Conservation (phyloP, 2,113 vertebrate genomes). For the Mirounga angustirostris region DNA sequence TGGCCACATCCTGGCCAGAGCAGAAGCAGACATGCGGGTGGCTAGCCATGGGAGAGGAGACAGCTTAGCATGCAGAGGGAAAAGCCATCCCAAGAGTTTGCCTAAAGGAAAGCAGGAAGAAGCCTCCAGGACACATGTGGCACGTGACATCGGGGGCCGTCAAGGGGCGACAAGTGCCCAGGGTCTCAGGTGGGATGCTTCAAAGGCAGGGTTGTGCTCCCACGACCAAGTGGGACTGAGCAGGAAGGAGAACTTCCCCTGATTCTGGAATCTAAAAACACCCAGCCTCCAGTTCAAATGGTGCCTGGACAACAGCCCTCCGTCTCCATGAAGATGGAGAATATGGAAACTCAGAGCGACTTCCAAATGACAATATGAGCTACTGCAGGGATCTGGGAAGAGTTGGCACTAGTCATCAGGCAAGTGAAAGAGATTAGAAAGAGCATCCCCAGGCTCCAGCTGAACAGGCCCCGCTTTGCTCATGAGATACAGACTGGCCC, state of each 20-base stretch:
- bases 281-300: neutral
- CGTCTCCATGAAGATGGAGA: neutral
- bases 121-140: neutral
- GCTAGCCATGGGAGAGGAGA: neutral
- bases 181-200: neutral
- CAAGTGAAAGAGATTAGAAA: neutral
- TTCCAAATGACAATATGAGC: neutral
- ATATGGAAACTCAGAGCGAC: neutral
- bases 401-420: neutral
- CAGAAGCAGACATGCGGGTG: neutral
- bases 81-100: neutral
- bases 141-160: neutral
- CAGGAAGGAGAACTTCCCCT: neutral
- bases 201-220: neutral
- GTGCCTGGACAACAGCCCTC: neutral
- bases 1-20: neutral
- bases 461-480: neutral
- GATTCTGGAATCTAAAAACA: neutral
- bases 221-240: fast-evolving
- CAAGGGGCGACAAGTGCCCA: neutral
- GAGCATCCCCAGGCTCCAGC: neutral
- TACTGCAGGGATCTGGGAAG: neutral
- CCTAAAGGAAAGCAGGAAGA: neutral
- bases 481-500: neutral
- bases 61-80: neutral